A percentile compares a stretch with the other conserved stretches of the same genome.
phyloP scores from a whole-genome alignment of 2,113 vertebrate genomes.

The Mionectes macconnelli region DNA sequence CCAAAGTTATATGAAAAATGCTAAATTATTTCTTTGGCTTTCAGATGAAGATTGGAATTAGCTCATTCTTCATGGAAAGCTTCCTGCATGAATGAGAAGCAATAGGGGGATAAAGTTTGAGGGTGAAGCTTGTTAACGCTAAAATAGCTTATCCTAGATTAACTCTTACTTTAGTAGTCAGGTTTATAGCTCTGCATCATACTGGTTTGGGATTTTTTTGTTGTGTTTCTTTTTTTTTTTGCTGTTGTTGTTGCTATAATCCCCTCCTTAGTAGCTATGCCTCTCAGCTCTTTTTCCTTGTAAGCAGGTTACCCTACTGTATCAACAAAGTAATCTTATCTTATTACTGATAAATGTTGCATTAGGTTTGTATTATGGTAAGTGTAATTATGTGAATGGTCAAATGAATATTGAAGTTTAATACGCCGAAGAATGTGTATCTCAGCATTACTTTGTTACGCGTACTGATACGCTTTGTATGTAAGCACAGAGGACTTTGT shows the following conservation, averaged over 20 bases:
- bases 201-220: neutral
- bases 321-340: neutral
- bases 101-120: neutral
- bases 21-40: neutral
- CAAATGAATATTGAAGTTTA: neutral
- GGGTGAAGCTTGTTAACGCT: neutral
- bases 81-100: neutral
- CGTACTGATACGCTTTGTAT: neutral
- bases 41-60: neutral
- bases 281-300: neutral
- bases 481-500: neutral
- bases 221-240: neutral
- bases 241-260: neutral
- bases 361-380: neutral
- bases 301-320: neutral
- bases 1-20: neutral
- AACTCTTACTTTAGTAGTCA: constrained; percentile 23
- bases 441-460: neutral
- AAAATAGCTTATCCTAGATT: constrained; percentile 30
- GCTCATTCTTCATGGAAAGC: neutral
- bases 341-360: neutral
- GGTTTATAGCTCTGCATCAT: neutral
- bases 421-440: neutral
- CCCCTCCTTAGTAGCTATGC: neutral
- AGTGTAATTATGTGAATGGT: neutral